These are phyloP conservation scores for Festucalex cinctus DNA, from an alignment of 2,113 vertebrate genomes.

Conservation along the genomic window DNA sequence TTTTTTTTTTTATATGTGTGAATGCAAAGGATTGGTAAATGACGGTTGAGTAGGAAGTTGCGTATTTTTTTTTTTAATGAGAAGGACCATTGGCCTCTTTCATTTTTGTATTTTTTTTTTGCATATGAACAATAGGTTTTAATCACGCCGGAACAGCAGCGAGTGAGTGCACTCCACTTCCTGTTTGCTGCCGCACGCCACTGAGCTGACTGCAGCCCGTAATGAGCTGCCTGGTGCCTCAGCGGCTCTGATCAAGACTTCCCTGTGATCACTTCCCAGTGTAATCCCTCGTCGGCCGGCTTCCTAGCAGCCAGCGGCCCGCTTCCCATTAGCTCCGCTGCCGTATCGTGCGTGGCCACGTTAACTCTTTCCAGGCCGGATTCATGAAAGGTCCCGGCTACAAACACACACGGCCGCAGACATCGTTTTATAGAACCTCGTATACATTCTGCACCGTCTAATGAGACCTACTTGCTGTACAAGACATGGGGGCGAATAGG, in stretches of 20 bases:
- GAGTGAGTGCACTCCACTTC: slow-evolving; percentile 12
- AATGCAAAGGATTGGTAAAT: background rate
- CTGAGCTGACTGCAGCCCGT: slow-evolving; percentile 47
- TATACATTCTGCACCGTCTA: slow-evolving; percentile 42
- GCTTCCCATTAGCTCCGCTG: slow-evolving; percentile 52
- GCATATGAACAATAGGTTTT: slow-evolving; percentile 11
- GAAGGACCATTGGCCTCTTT: slow-evolving; percentile 5
- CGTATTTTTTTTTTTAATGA: slow-evolving; percentile 1
- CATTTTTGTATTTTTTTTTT: too few relatives aligned
- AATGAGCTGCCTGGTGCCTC: slow-evolving; percentile 65
- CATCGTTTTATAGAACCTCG: slow-evolving; percentile 53
- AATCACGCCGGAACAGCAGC: slow-evolving; percentile 7
- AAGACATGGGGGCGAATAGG: slow-evolving; percentile 8
- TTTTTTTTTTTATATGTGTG: background rate
- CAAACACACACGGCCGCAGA: slow-evolving; percentile 43
- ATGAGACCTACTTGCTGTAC: slow-evolving; percentile 39
- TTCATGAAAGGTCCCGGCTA: slow-evolving; percentile 41
- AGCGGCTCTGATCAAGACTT: slow-evolving; percentile 66
- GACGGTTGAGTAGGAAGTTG: background rate
- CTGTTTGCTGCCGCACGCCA: slow-evolving; percentile 34
- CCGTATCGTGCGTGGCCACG: slow-evolving; percentile 40
- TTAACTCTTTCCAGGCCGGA: slow-evolving; percentile 59
- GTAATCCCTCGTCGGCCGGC: slow-evolving; percentile 56
- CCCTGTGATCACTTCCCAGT: slow-evolving; percentile 64
- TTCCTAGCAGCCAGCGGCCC: slow-evolving; percentile 46